Evolutionary conservation across 2,888 invertebrate genomes (phyloP), one percentile per base, ranked within the genome.

Genomic region (Thelaira solivaga): DNA sequence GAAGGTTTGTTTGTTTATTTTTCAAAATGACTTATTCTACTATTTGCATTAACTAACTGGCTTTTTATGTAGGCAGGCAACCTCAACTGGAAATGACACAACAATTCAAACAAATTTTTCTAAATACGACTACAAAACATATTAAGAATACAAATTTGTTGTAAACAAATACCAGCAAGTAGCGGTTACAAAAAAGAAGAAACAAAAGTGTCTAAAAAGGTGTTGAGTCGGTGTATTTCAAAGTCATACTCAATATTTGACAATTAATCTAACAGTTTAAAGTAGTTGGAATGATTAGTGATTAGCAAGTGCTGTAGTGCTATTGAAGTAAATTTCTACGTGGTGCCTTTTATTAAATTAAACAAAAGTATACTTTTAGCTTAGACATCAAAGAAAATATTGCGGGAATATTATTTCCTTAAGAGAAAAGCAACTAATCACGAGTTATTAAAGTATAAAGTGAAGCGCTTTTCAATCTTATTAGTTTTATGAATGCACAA

Each of bases 51-150:
- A n/a, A n/a, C n/a, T n/a, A n/a, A n/a, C n/a, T n/a, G 29, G 22
- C 10, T 59, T 45, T 34, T 51, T 29, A 20, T 53, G 16, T 31
- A 13, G 8, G 2, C 22, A 20, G n/a, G 20, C 43, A 26, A 55
- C 36, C 13, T 62, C 20, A 36, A 73, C 62, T 73, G 74, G 45
- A 65, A 78, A 65, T 69, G 69, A 78, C 55, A 69, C 45, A 74
- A 53, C 45, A 71, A 68, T 62, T 62, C 62, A 49, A 73, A 55
- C 55, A 55, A 36, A 73, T 62, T 53, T 77, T 36, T 51, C 49
- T n/a, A 41, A 26, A 29, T 6, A 16, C n/a, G n/a, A n/a, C n/a
- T n/a, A n/a, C 29, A 24, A 51, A 61, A 11, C 11, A 34, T 41
- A 39, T 51, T 69, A 11, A 29, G 45, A 55, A 55, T 55, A 72